Evolutionary conservation across 2,113 vertebrate species (phyloP).

Genomic region (Etheostoma cragini): DNA sequence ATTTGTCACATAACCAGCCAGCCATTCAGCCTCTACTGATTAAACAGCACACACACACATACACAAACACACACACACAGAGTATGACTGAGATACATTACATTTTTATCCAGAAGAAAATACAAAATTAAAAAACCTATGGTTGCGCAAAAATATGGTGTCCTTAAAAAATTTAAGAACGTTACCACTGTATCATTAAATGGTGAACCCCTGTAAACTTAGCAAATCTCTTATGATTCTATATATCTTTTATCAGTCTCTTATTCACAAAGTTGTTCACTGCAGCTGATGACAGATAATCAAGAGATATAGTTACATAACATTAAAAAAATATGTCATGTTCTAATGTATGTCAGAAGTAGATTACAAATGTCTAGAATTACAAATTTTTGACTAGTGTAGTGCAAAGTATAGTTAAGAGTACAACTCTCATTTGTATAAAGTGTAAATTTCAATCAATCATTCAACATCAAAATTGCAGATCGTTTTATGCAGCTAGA

Average conservation of each 20-base stretch:
- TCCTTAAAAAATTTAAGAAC: background rate
- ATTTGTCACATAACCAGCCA: conserved; percentile 85
- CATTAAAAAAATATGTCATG: background rate
- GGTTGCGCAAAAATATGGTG: background rate
- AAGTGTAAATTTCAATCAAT: background rate
- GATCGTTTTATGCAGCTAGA: background rate
- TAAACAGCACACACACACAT: conserved; percentile 74
- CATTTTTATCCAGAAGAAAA: background rate
- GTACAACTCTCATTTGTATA: background rate
- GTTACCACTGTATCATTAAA: background rate
- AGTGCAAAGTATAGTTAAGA: background rate
- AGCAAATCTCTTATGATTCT: too few relatives aligned
- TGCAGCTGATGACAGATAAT: background rate
- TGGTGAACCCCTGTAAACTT: background rate
- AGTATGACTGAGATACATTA: background rate
- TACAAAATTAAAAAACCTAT: background rate
- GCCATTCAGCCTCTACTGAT: conserved; percentile 81
- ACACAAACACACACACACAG: conserved; percentile 11
- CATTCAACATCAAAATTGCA: too few relatives aligned
- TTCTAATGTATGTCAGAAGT: background rate
- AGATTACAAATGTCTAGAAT: background rate
- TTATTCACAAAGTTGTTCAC: background rate
- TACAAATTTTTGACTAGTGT: background rate
- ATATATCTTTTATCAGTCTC: too few relatives aligned
- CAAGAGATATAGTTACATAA: background rate